Conservation (phyloP, 2,888 invertebrate genomes). For the Tryphoninae sp. region DNA sequence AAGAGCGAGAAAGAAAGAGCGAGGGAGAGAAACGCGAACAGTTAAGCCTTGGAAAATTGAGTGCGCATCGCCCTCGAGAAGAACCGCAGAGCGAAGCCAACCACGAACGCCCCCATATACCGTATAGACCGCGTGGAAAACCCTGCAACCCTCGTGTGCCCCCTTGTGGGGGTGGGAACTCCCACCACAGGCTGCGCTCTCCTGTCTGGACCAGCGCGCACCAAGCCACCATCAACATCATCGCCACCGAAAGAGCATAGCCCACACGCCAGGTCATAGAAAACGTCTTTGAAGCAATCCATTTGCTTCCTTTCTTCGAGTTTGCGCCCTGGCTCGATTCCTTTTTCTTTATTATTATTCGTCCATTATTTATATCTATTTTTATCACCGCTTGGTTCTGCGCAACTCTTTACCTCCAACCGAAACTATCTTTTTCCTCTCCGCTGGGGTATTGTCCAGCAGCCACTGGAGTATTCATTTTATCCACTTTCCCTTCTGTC, state of each 20-base stretch:
- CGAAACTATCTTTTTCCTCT: conserved; percentile 62
- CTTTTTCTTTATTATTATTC: conserved; percentile 40
- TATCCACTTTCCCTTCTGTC: conserved; percentile 52
- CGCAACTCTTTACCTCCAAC: conserved; percentile 54
- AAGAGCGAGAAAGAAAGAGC: conserved; percentile 12
- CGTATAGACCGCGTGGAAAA: conserved; percentile 48
- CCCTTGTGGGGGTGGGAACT: conserved; percentile 13
- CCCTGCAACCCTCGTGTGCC: conserved; percentile 27
- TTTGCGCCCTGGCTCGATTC: conserved; percentile 42
- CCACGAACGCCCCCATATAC: conserved; percentile 12
- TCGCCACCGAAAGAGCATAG: conserved; percentile 51
- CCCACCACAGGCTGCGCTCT: conserved; percentile 32
- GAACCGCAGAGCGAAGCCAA: conserved; percentile 60
- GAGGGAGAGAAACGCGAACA: conserved; percentile 59
- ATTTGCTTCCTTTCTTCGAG: conserved; percentile 44
- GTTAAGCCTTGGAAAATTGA: conserved; percentile 80
- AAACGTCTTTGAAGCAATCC: conserved; percentile 64
- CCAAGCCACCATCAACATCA: conserved; percentile 47
- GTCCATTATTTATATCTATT: conserved; percentile 29
- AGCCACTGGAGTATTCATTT: conserved; percentile 53
- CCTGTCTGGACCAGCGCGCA: conserved; percentile 45
- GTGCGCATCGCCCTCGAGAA: conserved; percentile 71
- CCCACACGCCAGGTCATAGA: conserved; percentile 61
- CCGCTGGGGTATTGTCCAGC: conserved; percentile 41
- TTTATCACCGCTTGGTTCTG: conserved; percentile 23